A percentile compares a stretch with the other conserved stretches of the same genome.
Evolutionary conservation across 1,140 invertebrate species (phyloP).

Genomic region (Bombus terrestris): DNA sequence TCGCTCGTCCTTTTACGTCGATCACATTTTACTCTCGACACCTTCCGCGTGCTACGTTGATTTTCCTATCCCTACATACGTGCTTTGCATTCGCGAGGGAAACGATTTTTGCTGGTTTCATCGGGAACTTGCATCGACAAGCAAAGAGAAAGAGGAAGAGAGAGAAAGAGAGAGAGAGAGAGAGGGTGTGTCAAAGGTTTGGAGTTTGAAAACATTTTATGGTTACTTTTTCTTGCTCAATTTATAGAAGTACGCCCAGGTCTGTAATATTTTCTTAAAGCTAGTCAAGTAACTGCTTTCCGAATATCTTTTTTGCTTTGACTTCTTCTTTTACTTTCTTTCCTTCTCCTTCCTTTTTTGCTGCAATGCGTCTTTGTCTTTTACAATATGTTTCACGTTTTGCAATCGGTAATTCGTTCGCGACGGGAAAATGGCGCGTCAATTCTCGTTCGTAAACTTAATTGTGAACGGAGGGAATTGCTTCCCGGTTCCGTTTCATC

Average conservation of each 20-base stretch:
- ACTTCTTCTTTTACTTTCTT: not conserved
- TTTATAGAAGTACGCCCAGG: not conserved
- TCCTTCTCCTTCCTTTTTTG: not conserved
- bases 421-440: constrained; percentile 31
- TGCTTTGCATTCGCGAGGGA: constrained; percentile 9
- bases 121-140: not conserved
- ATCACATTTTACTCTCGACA: constrained; percentile 30
- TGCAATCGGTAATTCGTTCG: not conserved
- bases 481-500: constrained; percentile 45
- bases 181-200: not conserved
- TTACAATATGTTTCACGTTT: not conserved
- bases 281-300: not conserved
- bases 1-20: constrained; percentile 7
- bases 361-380: not conserved
- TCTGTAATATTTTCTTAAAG: not conserved
- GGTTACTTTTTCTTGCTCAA: not conserved
- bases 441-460: constrained; percentile 54
- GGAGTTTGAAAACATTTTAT: not conserved
- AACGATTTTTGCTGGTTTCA: not conserved
- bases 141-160: not conserved
- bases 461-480: constrained; percentile 52
- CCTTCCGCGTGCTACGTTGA: constrained; percentile 24
- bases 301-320: not conserved
- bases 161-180: too few species aligned
- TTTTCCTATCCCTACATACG: constrained; percentile 16